Conservation (phyloP, 2,113 vertebrate species). For the Rynchops niger region DNA sequence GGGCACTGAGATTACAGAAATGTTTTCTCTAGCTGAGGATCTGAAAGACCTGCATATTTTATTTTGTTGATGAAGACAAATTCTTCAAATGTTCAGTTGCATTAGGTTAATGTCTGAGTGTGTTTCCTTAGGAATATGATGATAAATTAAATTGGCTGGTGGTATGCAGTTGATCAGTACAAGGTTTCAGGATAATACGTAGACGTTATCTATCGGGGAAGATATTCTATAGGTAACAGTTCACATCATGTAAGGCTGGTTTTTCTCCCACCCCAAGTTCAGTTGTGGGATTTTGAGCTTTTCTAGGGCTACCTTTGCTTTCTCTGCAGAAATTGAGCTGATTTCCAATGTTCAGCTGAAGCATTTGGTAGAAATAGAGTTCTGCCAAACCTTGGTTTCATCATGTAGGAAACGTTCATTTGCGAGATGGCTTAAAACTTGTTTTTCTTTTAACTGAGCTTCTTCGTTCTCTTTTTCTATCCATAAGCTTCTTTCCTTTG, state of each 20-base stretch:
- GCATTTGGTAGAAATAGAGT: no score
- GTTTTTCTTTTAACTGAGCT: neutral
- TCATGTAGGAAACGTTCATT: neutral
- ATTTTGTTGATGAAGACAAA: conserved; percentile 49
- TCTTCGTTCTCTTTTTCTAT: neutral
- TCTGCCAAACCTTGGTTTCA: neutral
- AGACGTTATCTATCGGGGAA: accelerated
- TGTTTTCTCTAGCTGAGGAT: neutral
- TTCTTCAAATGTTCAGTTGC: neutral
- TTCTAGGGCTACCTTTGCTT: neutral
- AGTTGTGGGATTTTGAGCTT: neutral
- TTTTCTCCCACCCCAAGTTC: neutral
- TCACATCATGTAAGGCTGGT: accelerated
- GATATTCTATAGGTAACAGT: accelerated
- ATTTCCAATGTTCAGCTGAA: accelerated
- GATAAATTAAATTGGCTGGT: neutral
- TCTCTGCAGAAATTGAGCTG: neutral
- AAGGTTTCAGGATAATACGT: accelerated
- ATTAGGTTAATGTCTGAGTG: neutral
- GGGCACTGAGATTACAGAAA: neutral
- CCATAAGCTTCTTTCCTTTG: neutral
- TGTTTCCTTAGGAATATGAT: neutral
- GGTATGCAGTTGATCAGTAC: neutral
- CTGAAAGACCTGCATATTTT: neutral
- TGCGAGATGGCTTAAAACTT: neutral